Conservation (phyloP, 1,140 invertebrate species). For the Oncopodura yosiiana region DNA sequence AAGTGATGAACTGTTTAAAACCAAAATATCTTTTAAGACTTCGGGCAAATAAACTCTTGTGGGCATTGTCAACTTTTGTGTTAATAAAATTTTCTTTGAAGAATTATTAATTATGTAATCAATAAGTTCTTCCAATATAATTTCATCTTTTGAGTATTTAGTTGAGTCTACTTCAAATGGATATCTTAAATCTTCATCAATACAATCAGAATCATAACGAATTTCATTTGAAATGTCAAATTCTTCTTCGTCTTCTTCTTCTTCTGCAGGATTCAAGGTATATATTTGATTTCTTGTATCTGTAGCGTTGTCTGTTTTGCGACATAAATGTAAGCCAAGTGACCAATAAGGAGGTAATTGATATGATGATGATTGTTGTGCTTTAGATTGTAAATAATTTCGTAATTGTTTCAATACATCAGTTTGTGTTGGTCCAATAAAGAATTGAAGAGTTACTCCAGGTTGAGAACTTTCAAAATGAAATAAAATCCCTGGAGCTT, state of each 20-base stretch:
- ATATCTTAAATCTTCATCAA: conserved; percentile 22
- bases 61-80: conserved; percentile 12
- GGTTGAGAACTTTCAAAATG: conserved; percentile 20
- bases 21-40: neutral
- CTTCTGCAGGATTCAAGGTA: neutral
- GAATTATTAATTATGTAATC: neutral
- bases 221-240: neutral
- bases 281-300: conserved; percentile 1
- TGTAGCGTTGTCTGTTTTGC: neutral
- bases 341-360: conserved; percentile 25
- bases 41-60: neutral
- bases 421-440: conserved; percentile 13
- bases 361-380: neutral
- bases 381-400: conserved; percentile 13
- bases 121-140: conserved; percentile 1
- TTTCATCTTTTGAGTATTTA: conserved; percentile 3
- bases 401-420: conserved; percentile 18
- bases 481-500: conserved; percentile 23
- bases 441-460: conserved; percentile 20
- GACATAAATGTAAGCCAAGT: conserved; percentile 30
- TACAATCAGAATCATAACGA: conserved; percentile 33
- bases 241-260: neutral
- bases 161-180: conserved; percentile 13
- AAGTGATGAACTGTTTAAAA: neutral
- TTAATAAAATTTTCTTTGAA: conserved; percentile 3